Base-by-base conservation (phyloP, 1,140 invertebrate species). In the Rhagoletis zephyria region DNA sequence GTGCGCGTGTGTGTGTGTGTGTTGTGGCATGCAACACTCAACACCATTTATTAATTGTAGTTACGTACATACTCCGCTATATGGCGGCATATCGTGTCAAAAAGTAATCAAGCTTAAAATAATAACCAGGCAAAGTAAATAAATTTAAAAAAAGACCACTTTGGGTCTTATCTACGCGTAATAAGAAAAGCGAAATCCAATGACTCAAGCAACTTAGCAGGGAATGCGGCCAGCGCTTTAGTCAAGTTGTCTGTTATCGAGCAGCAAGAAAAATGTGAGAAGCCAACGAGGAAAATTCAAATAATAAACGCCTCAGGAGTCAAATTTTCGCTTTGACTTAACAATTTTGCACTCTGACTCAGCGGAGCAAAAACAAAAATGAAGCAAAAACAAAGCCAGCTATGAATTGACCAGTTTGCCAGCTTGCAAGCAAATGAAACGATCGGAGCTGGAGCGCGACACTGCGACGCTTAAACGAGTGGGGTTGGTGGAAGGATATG, bases 271-370 rank as follows among this genome's bases (percentile, higher is more conserved):
- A 81, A 30, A 48, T 81, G 48, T 19, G 74, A n/a, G 48, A 51
- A 81, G 74, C 48, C 74, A 81, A 81, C 45, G 42, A 56, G 74
- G 48, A 19, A 81, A 81, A 81, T 81, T 81, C 74, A 81, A 81
- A 81, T 81, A 81, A 81, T 16, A 81, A 81, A 59, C 74, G 74
- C 74, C 74, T 81, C 48, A 16, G 48, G 48, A 81, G 14, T 81
- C 4, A 81, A 81, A 81, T 81, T 81, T 81, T 81, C 74, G 42
- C 9, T 81, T 45, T 56, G 48, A 81, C 56, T 81, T 16, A 56
- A 74, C 19, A 19, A 19, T 56, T 81, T 81, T 59, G 74, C 74
- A 59, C 48, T 81, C 48, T 81, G 48, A 81, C 42, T 74, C 42
- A 74, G 42, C 2, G 16, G 19, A 81, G 64, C n/a, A 67, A 67